Base-by-base conservation (phyloP, 1,140 invertebrate genomes). In the Papilio glaucus region DNA sequence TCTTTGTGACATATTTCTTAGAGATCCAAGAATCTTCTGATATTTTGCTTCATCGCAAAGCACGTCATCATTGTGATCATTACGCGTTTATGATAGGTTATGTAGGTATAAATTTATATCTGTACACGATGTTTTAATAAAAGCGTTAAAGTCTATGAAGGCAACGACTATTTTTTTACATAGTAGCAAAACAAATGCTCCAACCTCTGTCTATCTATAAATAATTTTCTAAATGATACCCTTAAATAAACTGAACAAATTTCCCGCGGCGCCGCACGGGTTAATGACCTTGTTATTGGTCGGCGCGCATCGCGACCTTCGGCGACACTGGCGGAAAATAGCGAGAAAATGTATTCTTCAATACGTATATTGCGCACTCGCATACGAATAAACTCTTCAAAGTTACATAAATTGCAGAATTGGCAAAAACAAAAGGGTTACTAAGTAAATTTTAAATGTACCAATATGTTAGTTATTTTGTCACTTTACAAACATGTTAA, bases 241-340 rank as follows among this genome's bases (percentile, higher is more conserved):
- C 15, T 61, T 33, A 62, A 62, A 33, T 37, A 62, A 37, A 33
- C 33, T 62, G 26, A 18, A 62, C 8, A 26, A 62, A 62, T 62
- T 65, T 65, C 37, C 33, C 37, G 9, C 29, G 33, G 37, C 62
- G 15, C 39, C 61, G 67, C 62, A 41, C 38, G 71, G 75, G 73
- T 82, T 80, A 77, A 73, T 29, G 85, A 82, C 82, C 89, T 81
- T 61, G 77, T 78, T 75, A 73, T 83, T 86, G 83, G 86, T 85
- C 79, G 78, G 72, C 76, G 82, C 85, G 81, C 80, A 83, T 65
- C 73, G 70, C 81, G 85, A 88, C 89, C 88, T 91, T 90, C 87
- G 79, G 67, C 75, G 85, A 90, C 86, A 89, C 73, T 79, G 76
- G 74, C 77, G 77, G 73, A 80, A 80, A 85, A 82, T 86, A 86